phyloP scores from a whole-genome alignment of 2,888 invertebrate species.

The Aspidiotus rigidus region DNA sequence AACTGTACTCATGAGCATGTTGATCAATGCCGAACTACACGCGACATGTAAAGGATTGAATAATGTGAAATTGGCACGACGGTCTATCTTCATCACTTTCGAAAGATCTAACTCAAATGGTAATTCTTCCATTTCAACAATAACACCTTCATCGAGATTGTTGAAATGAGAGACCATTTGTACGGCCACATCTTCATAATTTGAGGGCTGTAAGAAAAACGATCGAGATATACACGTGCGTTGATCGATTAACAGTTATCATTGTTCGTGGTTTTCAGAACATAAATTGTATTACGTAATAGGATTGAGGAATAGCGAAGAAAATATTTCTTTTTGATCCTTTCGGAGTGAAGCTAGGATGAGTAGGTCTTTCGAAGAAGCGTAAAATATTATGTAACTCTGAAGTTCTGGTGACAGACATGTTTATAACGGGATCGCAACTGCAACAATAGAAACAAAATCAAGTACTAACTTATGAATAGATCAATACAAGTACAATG shows the following conservation, averaged over 20 bases:
- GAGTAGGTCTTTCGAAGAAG: not conserved
- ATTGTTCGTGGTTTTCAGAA: not conserved
- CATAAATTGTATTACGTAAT: not conserved
- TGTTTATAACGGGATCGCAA: not conserved
- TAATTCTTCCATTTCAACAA: not conserved
- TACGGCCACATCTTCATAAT: not conserved
- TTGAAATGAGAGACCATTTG: not conserved
- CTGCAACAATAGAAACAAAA: too few species aligned
- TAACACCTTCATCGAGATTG: not conserved
- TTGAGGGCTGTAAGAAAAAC: not conserved
- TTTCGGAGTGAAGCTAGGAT: not conserved
- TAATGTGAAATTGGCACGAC: constrained; percentile 61
- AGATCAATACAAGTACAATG: too few species aligned
- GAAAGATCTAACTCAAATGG: constrained; percentile 46
- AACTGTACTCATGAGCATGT: constrained; percentile 54
- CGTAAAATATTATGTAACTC: not conserved
- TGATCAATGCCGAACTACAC: constrained; percentile 61
- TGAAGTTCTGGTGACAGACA: not conserved
- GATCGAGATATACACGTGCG: too few species aligned
- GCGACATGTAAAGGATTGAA: constrained; percentile 62
- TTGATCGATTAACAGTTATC: too few species aligned
- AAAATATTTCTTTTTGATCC: constrained; percentile 2
- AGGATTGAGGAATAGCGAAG: not conserved
- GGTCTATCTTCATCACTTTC: constrained; percentile 53
- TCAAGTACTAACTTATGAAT: too few species aligned